Evolutionary conservation across 2,888 invertebrate genomes (phyloP).

Genomic region (Eupithecia inturbata): DNA sequence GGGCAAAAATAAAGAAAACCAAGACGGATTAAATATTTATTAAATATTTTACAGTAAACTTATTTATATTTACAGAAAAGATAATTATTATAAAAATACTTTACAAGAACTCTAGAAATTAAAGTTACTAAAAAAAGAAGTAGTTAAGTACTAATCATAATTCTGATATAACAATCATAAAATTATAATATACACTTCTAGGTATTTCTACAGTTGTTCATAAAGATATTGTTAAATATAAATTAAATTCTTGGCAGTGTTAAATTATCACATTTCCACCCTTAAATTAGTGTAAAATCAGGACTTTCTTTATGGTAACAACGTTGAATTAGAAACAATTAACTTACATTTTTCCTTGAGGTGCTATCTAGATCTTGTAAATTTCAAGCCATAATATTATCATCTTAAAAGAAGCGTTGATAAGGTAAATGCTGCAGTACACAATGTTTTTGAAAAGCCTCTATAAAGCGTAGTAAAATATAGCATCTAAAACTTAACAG

Average conservation of each 20-base stretch:
- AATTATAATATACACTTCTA: neutral
- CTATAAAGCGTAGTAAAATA: constrained; percentile 15
- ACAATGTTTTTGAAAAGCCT: constrained; percentile 26
- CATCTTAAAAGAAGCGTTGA: neutral
- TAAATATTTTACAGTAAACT: constrained; percentile 34
- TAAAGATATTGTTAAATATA: constrained; percentile 20
- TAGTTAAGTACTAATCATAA: neutral
- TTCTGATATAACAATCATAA: neutral
- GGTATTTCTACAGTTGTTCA: neutral
- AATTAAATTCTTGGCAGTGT: constrained; percentile 35
- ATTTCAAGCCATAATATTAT: neutral
- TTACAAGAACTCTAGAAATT: constrained; percentile 11
- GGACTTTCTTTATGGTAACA: neutral
- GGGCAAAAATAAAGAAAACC: neutral
- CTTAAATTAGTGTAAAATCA: constrained; percentile 18
- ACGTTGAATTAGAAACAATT: neutral
- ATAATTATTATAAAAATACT: constrained; percentile 12
- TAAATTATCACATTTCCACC: constrained; percentile 34
- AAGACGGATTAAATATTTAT: constrained; percentile 29
- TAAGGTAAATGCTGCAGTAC: neutral
- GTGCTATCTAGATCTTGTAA: neutral
- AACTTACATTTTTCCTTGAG: neutral
- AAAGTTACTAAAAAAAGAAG: constrained; percentile 3
- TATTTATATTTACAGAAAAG: constrained; percentile 36
- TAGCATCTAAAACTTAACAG: constrained; percentile 63